Percentiles rank a stretch among this genome's conserved stretches.
These are phyloP conservation scores for Erebia epiphron DNA, from an alignment of 2,888 invertebrate genomes.

Conservation along the genomic window DNA sequence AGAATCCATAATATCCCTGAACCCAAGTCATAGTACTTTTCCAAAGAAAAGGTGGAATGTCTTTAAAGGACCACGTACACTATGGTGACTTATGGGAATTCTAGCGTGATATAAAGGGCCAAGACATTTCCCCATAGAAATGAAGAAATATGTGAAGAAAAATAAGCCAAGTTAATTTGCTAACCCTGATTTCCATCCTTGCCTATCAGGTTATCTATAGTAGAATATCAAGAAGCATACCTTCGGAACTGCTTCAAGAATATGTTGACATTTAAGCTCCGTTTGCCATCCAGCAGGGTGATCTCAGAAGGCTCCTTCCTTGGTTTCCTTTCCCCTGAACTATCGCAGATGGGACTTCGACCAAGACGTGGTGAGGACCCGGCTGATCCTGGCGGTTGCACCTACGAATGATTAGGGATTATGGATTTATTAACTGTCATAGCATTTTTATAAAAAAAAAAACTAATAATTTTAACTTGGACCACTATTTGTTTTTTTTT, in stretches of 20 bases:
- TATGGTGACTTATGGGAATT: too few species aligned
- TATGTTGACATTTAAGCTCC: slow-evolving; percentile 98
- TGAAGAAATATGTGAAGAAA: too few species aligned
- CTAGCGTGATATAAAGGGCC: too few species aligned
- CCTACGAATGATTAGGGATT: slow-evolving; percentile 48
- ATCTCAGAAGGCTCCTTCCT: slow-evolving; percentile 94
- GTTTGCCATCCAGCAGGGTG: slow-evolving; percentile 94
- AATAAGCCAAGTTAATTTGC: neutral
- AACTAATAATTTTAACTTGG: too few species aligned
- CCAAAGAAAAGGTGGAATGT: too few species aligned
- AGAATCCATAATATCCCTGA: too few species aligned
- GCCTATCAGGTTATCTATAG: neutral
- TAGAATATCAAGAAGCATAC: slow-evolving; percentile 62
- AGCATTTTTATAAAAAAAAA: too few species aligned
- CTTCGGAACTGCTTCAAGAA: slow-evolving; percentile 98
- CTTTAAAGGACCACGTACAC: too few species aligned
- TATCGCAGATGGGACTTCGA: slow-evolving; percentile 69
- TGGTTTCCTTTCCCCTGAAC: slow-evolving; percentile 84
- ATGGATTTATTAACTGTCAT: too few species aligned
- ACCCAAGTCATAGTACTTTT: too few species aligned
- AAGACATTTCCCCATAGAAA: too few species aligned
- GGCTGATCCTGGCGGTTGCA: slow-evolving; percentile 73
- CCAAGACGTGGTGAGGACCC: slow-evolving; percentile 76
- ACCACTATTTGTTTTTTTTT: too few species aligned
- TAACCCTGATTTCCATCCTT: neutral